Conservation (phyloP, 2,888 invertebrate species). For the Nasonovia ribisnigri region DNA sequence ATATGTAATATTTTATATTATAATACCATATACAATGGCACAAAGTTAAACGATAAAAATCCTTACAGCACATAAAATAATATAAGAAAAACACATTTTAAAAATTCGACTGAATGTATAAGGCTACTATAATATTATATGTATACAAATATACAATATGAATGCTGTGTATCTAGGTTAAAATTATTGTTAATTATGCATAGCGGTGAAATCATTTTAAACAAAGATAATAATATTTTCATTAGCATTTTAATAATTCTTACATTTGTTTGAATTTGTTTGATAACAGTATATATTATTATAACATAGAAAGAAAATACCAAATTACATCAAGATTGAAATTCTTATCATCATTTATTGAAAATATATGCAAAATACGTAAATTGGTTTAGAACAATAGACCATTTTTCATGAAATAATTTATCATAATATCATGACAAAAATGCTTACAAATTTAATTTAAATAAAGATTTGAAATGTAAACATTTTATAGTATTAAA, state of each 20-base stretch:
- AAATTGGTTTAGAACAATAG: not conserved
- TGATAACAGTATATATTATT: not conserved
- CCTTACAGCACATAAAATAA: not conserved
- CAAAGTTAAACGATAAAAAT: not conserved
- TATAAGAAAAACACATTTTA: not conserved
- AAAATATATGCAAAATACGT: not conserved
- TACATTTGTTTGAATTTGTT: not conserved
- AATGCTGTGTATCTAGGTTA: not conserved
- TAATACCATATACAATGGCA: not conserved
- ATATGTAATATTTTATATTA: not conserved
- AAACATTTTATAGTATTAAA: not conserved
- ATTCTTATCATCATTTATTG: not conserved
- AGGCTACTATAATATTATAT: not conserved
- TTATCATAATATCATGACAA: not conserved
- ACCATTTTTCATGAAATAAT: not conserved
- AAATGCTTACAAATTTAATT: not conserved
- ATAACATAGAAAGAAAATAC: not conserved
- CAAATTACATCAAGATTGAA: not conserved
- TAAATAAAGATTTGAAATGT: not conserved
- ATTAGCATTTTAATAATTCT: not conserved
- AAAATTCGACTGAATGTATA: not conserved
- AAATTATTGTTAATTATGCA: not conserved
- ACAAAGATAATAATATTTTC: not conserved
- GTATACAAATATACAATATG: not conserved
- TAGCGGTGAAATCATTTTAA: not conserved